Percentiles rank a stretch among this genome's conserved stretches.
Evolutionary conservation across 2,113 vertebrate genomes (phyloP).

Genomic region (Pterocles burchelli): DNA sequence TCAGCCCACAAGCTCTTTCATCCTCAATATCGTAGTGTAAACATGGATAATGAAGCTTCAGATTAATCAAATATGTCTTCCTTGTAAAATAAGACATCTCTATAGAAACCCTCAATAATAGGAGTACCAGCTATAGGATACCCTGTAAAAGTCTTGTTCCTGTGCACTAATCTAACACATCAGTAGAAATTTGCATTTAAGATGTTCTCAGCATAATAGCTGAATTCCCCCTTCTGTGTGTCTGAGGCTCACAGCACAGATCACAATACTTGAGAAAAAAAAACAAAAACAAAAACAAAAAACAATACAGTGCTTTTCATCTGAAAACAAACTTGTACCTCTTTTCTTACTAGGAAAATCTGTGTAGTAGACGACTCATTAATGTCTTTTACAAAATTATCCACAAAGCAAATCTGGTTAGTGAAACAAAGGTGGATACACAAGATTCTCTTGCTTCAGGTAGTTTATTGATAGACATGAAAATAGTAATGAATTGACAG

Average conservation of each 20-base stretch:
- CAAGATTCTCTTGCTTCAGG: background rate
- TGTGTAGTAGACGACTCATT: background rate
- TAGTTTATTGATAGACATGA: background rate
- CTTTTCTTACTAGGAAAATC: background rate
- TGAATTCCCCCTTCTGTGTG: background rate
- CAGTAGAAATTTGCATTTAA: background rate
- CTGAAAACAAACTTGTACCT: background rate
- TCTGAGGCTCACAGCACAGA: background rate
- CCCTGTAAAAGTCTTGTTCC: background rate
- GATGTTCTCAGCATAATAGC: background rate
- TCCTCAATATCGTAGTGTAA: background rate
- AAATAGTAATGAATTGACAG: background rate
- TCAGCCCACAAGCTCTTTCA: background rate
- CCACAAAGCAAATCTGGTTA: background rate
- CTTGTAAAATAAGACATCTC: background rate
- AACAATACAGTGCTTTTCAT: background rate
- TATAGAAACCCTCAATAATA: background rate
- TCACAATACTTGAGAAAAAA: background rate
- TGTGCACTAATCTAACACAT: background rate
- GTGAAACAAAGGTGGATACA: background rate
- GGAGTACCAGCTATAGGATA: background rate
- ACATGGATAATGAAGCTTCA: background rate
- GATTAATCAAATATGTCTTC: background rate
- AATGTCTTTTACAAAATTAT: background rate
- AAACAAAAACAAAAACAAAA: background rate